Evolutionary conservation across 1,140 invertebrate species (phyloP).

Genomic region (Bradysia coprophila): DNA sequence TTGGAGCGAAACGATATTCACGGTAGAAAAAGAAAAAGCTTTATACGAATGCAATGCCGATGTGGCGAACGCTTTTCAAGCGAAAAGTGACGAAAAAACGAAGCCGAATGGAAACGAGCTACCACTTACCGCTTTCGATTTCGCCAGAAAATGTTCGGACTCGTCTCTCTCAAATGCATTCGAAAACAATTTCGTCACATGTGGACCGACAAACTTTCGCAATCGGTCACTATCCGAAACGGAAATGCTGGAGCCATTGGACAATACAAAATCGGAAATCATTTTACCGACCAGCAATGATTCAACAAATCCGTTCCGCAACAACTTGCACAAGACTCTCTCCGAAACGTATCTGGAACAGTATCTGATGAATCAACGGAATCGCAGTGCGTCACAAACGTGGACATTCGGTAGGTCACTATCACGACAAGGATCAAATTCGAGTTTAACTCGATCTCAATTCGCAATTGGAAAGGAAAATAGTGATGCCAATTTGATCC

Average conservation of each 20-base stretch:
- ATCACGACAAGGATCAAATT: constrained; percentile 15
- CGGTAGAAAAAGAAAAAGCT: not conserved
- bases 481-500: constrained; percentile 23
- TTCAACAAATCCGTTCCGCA: constrained; percentile 16
- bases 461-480: constrained; percentile 10
- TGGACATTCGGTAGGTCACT: constrained; percentile 19
- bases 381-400: constrained; percentile 6
- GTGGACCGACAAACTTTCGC: not conserved
- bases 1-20: not conserved
- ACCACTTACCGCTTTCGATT: no score
- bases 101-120: not conserved
- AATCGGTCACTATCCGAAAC: constrained; percentile 9
- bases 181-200: not conserved
- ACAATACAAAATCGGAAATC: not conserved
- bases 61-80: no score
- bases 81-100: not conserved
- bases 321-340: constrained; percentile 20
- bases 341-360: constrained; percentile 18
- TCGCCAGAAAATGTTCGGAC: not conserved
- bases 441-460: constrained; percentile 18
- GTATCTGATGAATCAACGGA: not conserved
- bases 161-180: not conserved
- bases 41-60: not conserved
- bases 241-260: constrained; percentile 3
- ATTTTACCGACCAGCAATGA: constrained; percentile 5